A percentile compares a stretch with the other conserved stretches of the same genome.
phyloP scores from a whole-genome alignment of 2,797 vertebrate genomes.

The Tangara arthus region DNA sequence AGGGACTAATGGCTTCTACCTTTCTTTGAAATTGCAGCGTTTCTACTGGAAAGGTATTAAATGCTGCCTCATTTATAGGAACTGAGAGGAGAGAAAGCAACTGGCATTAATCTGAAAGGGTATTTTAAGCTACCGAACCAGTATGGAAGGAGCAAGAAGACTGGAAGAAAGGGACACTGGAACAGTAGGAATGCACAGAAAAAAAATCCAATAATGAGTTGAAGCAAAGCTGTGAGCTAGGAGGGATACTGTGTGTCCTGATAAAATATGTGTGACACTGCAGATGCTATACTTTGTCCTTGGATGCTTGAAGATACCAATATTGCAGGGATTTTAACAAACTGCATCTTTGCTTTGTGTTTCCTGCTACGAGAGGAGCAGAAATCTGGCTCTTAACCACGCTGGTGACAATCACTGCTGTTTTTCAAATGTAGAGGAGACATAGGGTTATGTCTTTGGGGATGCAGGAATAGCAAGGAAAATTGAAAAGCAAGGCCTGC shows the following conservation, averaged over 20 bases:
- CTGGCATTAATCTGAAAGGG: not conserved
- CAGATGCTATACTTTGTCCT: rapidly evolving
- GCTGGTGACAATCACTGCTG: not conserved
- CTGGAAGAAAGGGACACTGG: not conserved
- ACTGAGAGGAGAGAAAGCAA: not conserved
- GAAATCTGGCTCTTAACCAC: not conserved
- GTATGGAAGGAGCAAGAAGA: not conserved
- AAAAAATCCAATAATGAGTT: not conserved
- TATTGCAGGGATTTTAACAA: not conserved
- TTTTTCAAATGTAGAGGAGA: not conserved
- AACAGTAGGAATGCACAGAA: not conserved
- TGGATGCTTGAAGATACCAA: rapidly evolving
- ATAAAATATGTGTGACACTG: not conserved
- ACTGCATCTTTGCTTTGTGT: not conserved
- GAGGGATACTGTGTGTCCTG: not conserved
- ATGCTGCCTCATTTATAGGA: not conserved
- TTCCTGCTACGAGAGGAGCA: not conserved
- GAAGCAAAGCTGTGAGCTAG: not conserved
- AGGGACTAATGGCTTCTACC: not conserved
- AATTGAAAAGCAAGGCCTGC: not conserved
- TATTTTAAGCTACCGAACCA: not conserved
- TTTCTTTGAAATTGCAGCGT: not conserved
- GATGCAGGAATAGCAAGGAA: not conserved
- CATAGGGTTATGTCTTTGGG: not conserved
- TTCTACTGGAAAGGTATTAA: not conserved